Evolutionary conservation across 2,113 vertebrate genomes (phyloP).

Genomic region (Daboia siamensis): DNA sequence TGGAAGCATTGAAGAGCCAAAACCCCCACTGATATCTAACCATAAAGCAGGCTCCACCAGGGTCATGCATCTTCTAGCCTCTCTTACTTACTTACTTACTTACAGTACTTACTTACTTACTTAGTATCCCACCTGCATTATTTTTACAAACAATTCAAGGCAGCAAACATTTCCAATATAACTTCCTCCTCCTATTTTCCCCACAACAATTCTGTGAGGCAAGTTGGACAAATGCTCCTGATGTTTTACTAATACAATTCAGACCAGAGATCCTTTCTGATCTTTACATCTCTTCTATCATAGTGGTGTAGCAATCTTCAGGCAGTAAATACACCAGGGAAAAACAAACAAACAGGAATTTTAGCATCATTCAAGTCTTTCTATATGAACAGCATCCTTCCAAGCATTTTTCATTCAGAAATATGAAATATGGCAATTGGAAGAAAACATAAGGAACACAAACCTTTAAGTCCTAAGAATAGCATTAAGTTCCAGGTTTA

Average conservation of each 20-base stretch:
- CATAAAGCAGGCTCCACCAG: neutral
- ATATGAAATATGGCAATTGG: neutral
- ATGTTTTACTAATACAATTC: neutral
- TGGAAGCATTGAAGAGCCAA: neutral
- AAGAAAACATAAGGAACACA: neutral
- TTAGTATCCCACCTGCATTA: neutral
- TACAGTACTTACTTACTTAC: neutral
- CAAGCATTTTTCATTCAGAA: neutral
- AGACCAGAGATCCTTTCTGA: neutral
- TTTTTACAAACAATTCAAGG: neutral
- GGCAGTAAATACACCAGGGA: neutral
- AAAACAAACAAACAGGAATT: neutral
- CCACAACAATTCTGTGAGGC: neutral
- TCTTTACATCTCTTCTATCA: neutral
- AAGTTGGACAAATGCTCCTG: neutral
- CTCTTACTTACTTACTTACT: too few species aligned
- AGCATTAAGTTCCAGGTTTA: neutral
- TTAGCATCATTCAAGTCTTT: neutral
- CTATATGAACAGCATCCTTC: neutral
- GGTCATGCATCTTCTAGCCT: neutral
- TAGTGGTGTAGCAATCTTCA: neutral
- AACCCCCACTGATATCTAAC: neutral
- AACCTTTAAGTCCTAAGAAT: neutral
- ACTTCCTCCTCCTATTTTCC: neutral
- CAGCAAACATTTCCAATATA: neutral